Percentiles rank a stretch among this genome's conserved stretches.
Conservation (phyloP, 2,113 vertebrate species). For the Hippotragus niger region DNA sequence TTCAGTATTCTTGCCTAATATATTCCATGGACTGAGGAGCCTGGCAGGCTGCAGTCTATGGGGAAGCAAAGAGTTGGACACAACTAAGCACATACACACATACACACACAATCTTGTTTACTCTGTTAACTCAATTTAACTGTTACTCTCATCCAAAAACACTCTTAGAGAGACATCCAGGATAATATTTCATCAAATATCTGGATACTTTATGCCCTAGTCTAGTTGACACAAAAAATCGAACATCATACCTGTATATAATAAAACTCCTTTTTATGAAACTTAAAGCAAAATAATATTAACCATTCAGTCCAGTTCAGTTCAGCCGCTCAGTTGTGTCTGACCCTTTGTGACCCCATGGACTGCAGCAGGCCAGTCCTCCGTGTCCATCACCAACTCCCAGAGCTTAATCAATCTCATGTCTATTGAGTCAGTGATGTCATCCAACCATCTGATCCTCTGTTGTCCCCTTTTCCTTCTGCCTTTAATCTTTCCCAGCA, state of each 20-base stretch:
- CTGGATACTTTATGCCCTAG: neutral
- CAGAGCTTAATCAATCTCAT: accelerated
- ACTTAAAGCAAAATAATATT: neutral
- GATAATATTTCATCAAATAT: neutral
- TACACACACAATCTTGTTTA: neutral
- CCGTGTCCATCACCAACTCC: neutral
- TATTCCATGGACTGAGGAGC: neutral
- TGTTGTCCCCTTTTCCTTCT: neutral
- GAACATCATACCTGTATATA: neutral
- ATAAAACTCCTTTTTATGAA: neutral
- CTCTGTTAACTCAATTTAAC: neutral
- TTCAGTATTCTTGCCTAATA: neutral
- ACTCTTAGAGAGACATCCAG: neutral
- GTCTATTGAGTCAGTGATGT: neutral
- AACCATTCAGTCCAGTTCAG: neutral
- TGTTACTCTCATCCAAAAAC: neutral
- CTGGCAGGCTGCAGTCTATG: neutral
- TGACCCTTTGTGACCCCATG: neutral
- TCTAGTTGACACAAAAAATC: neutral
- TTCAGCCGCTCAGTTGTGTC: neutral
- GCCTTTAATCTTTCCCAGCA: neutral
- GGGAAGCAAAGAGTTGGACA: neutral
- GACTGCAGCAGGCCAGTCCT: neutral
- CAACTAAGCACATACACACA: neutral
- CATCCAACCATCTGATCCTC: neutral